Percentiles rank a stretch among this genome's conserved stretches.
Evolutionary conservation across 2,888 invertebrate species (phyloP).

Genomic region (Leptinotarsa peninsularis): DNA sequence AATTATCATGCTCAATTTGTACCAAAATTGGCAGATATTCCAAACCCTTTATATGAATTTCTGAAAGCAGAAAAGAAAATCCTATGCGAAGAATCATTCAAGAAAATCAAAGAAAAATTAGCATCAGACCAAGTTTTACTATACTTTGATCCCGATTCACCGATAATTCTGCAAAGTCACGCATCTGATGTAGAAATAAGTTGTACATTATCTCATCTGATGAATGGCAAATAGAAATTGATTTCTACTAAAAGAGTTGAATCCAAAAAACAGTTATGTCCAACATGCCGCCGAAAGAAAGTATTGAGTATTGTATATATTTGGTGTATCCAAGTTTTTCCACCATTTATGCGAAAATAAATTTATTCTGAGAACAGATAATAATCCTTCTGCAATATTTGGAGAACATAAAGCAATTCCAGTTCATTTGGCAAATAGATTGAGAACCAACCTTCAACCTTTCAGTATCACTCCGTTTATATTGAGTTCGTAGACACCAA

Average conservation of each 20-base stretch:
- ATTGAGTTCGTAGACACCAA: no score
- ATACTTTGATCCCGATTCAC: not conserved
- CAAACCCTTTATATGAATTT: not conserved
- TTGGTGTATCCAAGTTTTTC: not conserved
- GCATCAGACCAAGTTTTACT: not conserved
- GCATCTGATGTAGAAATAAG: not conserved
- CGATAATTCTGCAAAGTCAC: not conserved
- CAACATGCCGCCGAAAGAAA: not conserved
- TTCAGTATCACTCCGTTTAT: no score
- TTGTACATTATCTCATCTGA: not conserved
- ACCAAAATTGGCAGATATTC: not conserved
- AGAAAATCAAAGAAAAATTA: conserved; percentile 19
- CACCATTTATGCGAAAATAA: not conserved
- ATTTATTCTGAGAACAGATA: not conserved
- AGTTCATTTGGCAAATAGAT: not conserved
- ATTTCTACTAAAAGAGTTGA: not conserved
- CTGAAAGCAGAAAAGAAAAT: not conserved
- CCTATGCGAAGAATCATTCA: not conserved
- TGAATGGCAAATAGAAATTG: not conserved
- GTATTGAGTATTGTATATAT: not conserved
- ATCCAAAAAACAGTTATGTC: not conserved
- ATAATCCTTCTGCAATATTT: not conserved
- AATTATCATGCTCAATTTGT: conserved; percentile 1
- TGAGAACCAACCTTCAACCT: no score
- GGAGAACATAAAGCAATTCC: not conserved